Evolutionary conservation across 2,888 invertebrate species (phyloP).

Genomic region (Drosophila hawaiiensis): DNA sequence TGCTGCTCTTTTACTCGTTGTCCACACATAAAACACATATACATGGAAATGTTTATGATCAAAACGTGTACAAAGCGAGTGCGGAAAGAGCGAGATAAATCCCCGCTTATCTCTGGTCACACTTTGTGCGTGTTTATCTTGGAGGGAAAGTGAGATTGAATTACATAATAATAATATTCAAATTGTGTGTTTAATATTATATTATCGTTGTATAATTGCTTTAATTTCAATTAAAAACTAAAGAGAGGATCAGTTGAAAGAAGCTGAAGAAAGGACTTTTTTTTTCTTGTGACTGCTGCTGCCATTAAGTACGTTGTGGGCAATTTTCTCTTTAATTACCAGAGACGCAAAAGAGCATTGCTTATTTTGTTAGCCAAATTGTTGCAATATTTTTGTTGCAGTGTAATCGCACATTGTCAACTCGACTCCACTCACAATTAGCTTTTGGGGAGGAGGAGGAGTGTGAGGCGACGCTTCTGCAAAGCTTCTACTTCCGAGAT

Average conservation of each 20-base stretch:
- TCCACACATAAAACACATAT: not conserved
- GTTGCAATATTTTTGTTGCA: not conserved
- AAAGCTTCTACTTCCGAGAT: conserved; percentile 20
- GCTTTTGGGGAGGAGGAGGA: not conserved
- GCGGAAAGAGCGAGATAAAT: not conserved
- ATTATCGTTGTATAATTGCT: not conserved
- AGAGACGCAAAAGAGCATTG: not conserved
- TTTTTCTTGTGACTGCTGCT: not conserved
- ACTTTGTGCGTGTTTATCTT: not conserved
- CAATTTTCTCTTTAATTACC: not conserved
- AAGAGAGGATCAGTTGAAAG: not conserved
- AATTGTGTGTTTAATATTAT: not conserved
- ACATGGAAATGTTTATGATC: not conserved
- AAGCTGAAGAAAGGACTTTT: not conserved
- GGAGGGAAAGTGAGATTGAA: not conserved
- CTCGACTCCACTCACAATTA: conserved; percentile 33
- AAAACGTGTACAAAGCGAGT: not conserved
- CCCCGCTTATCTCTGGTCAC: not conserved
- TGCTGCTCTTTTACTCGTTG: not conserved
- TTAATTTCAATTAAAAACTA: not conserved
- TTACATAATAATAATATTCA: not conserved
- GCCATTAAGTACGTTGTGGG: not conserved
- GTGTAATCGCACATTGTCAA: conserved; percentile 16
- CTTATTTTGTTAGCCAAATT: not conserved
- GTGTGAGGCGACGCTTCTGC: not conserved